Conservation (phyloP, 2,113 vertebrate species). For the Etia nguti region DNA sequence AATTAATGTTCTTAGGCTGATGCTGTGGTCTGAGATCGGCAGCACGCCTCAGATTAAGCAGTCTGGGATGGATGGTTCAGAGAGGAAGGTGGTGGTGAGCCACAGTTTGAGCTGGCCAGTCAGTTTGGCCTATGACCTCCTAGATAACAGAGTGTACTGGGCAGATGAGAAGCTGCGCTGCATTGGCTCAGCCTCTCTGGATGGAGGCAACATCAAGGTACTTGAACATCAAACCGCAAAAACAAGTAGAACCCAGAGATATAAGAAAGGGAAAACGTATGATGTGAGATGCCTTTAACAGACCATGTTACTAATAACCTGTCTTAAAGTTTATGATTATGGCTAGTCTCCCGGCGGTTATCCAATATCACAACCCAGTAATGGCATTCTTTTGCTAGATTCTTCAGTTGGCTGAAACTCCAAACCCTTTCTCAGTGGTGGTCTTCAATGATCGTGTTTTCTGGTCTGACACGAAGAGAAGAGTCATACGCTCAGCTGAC, state of each 20-base stretch:
- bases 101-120: slow-evolving; percentile 81
- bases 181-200: slow-evolving; percentile 78
- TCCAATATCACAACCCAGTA: neutral
- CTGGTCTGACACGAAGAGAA: slow-evolving; percentile 83
- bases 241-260: neutral
- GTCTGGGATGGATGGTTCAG: slow-evolving; percentile 85
- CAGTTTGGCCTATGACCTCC: slow-evolving; percentile 77
- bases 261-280: neutral
- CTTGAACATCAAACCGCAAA: fast-evolving
- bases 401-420: slow-evolving; percentile 77
- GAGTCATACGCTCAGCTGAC: slow-evolving; percentile 77
- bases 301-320: neutral
- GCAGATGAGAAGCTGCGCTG: slow-evolving; percentile 84
- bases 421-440: slow-evolving; percentile 78
- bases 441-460: slow-evolving; percentile 84
- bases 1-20: slow-evolving; percentile 66
- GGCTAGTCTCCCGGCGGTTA: neutral
- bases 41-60: slow-evolving; percentile 75
- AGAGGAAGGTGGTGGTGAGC: slow-evolving; percentile 70
- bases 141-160: slow-evolving; percentile 85
- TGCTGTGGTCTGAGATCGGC: slow-evolving; percentile 90
- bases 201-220: slow-evolving; percentile 79
- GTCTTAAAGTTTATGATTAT: neutral
- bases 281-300: neutral
- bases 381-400: slow-evolving; percentile 62